A percentile compares a stretch with the other conserved stretches of the same genome.
phyloP scores from a whole-genome alignment of 2,797 vertebrate genomes.

The Alca torda region DNA sequence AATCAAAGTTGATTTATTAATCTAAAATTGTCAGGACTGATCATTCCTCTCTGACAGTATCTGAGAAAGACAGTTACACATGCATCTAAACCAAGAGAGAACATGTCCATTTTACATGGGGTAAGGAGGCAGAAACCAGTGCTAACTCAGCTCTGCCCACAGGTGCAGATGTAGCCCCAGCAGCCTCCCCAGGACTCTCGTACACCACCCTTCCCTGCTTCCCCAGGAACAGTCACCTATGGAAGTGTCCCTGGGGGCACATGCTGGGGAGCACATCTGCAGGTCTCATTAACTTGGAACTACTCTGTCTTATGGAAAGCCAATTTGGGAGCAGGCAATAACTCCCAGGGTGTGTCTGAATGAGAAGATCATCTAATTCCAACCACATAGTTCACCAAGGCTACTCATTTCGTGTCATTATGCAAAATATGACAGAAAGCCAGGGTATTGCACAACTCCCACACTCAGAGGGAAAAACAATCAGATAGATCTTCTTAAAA shows the following conservation, averaged over 20 bases:
- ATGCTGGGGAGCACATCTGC: not conserved
- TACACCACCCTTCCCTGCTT: accelerated
- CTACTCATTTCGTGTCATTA: not conserved
- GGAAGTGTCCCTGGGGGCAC: accelerated
- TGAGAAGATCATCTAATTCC: not conserved
- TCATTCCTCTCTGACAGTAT: not conserved
- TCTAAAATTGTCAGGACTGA: not conserved
- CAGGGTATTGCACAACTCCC: not conserved
- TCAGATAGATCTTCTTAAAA: not conserved
- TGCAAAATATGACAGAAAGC: not conserved
- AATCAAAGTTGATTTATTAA: not conserved
- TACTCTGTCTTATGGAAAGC: not conserved
- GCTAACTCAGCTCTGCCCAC: not conserved
- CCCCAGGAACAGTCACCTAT: not conserved
- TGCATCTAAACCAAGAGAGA: not conserved
- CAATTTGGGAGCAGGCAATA: not conserved
- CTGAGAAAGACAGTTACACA: not conserved
- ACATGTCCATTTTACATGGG: not conserved
- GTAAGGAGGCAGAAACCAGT: not conserved
- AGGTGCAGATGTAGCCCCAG: accelerated
- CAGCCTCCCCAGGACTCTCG: not conserved
- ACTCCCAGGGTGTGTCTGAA: not conserved
- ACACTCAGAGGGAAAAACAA: not conserved
- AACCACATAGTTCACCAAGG: not conserved
- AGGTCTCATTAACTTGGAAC: not conserved